Evolutionary conservation across 2,113 vertebrate species (phyloP), one percentile per base, ranked within the genome.

Genomic region (Charadrius vociferus): DNA sequence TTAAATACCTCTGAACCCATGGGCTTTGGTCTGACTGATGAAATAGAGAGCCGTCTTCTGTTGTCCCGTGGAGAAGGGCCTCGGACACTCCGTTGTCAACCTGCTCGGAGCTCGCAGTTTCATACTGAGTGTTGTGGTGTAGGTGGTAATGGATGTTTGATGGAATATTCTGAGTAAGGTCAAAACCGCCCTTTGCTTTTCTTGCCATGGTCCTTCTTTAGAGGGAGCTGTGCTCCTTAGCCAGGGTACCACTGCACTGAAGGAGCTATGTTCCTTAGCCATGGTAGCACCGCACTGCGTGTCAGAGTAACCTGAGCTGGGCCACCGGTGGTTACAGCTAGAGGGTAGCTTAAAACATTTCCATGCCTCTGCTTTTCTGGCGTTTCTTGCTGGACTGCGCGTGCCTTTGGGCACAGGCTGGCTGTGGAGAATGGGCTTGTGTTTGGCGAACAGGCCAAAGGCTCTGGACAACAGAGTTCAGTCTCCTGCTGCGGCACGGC

Each of bases 11-110:
- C 77, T 89, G 86, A 89, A 65, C 58, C n/a, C 66, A 9, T 4
- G 74, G 92, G 90, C 45, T 96, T 93, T 77, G 24, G 24, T 47
- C 24, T 29, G 78, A 70, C 62, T 41, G 58, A 36, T 37, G 79
- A 72, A 61, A 43, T 3, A 10, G 43, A 81, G 88, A 79, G 49
- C 49, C 10, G 36, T 56, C 89, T 91, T 59, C 62, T 49, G 1
- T 63, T 18, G 29, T 43, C 67, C 67, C 55, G 13, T 10, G 59
- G 81, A 71, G 75, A 62, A 55, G 77, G 73, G 65, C 52, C 65
- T 58, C 47, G 77, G 67, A 55, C 16, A 8, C 37, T 43, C 55
- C 26, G 3, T 7, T 62, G 45, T 23, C 77, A 63, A 4, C 50
- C 63, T 78, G 34, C n/a, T 58, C 19, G 49, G 72, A 66, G 63